These are phyloP conservation scores for Drosophila persimilis DNA, from an alignment of 1,140 invertebrate species.

Conservation along the genomic window DNA sequence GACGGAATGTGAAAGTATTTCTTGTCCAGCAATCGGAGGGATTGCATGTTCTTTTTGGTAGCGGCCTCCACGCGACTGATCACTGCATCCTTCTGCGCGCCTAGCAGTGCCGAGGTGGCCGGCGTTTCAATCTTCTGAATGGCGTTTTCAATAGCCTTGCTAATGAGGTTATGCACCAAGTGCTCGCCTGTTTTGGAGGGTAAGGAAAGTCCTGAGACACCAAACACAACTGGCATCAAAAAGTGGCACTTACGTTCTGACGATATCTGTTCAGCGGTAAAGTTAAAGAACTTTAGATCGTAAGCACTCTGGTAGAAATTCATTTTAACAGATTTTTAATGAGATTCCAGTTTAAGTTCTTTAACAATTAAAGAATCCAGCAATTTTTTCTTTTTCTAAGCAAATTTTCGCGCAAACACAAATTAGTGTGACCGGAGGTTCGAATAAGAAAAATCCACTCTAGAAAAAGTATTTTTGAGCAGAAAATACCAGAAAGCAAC, in stretches of 20 bases:
- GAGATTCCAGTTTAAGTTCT: not conserved
- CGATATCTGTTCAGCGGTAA: slow-evolving; percentile 56
- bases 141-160: slow-evolving; percentile 38
- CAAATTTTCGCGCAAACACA: slow-evolving; percentile 22
- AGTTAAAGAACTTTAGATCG: slow-evolving; percentile 64
- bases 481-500: too few relatives aligned
- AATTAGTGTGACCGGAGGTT: slow-evolving; percentile 12
- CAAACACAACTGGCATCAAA: not conserved
- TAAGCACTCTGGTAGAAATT: slow-evolving; percentile 48
- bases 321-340: slow-evolving; percentile 17
- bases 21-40: slow-evolving; percentile 39
- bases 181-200: slow-evolving; percentile 38
- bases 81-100: slow-evolving; percentile 31
- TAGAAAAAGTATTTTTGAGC: too few relatives aligned
- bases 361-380: not conserved
- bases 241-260: slow-evolving; percentile 53
- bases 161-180: slow-evolving; percentile 40
- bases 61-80: slow-evolving; percentile 22
- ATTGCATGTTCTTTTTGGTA: slow-evolving; percentile 31
- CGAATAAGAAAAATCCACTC: too few relatives aligned
- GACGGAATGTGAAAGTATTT: slow-evolving; percentile 57
- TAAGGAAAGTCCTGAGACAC: not conserved
- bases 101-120: slow-evolving; percentile 33
- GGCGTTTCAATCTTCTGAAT: slow-evolving; percentile 56
- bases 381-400: too few relatives aligned